Evolutionary conservation across 1,140 invertebrate genomes (phyloP).

Genomic region (Yoshiicerus persimilis): DNA sequence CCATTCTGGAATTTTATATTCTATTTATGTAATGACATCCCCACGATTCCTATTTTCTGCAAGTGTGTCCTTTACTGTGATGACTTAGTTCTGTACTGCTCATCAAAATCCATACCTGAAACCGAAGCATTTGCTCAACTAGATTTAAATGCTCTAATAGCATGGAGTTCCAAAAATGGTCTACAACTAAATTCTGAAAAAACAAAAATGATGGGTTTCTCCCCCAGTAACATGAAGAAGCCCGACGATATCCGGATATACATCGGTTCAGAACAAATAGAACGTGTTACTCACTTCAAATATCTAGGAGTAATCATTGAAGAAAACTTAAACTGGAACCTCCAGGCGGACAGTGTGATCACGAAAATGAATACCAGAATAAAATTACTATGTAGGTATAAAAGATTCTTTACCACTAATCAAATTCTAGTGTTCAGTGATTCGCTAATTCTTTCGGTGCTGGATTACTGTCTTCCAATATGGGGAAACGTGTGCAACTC

Average conservation of each 20-base stretch:
- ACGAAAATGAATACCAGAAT: neutral
- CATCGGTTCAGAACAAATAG: neutral
- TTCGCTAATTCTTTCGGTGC: neutral
- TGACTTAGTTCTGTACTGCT: neutral
- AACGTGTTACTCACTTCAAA: neutral
- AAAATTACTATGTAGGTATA: neutral
- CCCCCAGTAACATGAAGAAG: neutral
- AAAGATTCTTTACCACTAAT: neutral
- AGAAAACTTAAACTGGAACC: neutral
- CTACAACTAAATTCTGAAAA: neutral
- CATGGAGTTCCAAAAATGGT: neutral
- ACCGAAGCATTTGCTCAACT: neutral
- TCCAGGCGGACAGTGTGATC: neutral
- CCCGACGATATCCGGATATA: neutral
- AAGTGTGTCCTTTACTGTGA: neutral
- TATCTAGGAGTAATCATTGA: neutral
- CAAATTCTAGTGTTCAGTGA: neutral
- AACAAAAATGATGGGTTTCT: neutral
- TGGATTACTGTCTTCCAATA: neutral
- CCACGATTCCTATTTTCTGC: neutral
- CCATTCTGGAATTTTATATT: neutral
- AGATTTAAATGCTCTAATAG: neutral
- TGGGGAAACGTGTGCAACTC: neutral
- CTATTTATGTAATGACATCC: constrained; percentile 10
- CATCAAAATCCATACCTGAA: neutral